A percentile compares a stretch with the other conserved stretches of the same genome.
Evolutionary conservation across 2,113 vertebrate genomes (phyloP).

Genomic region (Apodemus speciosus): DNA sequence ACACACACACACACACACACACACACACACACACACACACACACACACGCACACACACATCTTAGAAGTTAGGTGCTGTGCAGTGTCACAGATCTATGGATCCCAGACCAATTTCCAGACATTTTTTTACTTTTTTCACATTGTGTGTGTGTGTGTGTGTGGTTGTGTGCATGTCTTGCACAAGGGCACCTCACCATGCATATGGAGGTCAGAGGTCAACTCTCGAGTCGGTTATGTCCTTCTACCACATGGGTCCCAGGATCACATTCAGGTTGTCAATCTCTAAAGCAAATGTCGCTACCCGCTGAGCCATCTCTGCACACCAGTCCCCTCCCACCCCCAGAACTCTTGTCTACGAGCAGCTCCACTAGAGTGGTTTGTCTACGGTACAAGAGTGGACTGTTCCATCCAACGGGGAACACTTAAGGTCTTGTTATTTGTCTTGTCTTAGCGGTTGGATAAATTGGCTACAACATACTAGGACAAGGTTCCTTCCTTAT

Average conservation of each 20-base stretch:
- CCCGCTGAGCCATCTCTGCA: background rate
- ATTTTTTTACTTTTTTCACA: background rate
- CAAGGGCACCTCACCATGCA: background rate
- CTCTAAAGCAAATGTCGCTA: background rate
- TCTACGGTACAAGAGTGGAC: background rate
- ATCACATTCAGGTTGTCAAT: background rate
- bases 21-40: background rate
- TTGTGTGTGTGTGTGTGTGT: background rate
- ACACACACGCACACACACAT: background rate
- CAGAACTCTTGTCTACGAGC: background rate
- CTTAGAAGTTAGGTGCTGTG: background rate
- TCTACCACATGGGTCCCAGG: background rate
- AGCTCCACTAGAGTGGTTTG: background rate
- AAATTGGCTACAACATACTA: constrained; percentile 34
- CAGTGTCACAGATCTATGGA: background rate
- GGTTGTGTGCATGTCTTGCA: background rate
- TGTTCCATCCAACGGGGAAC: background rate
- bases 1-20: background rate
- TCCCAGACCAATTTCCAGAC: constrained; percentile 10
- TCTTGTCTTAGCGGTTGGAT: constrained; percentile 5
- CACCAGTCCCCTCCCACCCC: background rate
- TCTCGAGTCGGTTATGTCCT: background rate
- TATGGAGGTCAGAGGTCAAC: background rate
- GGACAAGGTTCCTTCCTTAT: background rate
- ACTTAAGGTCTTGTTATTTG: background rate